These are phyloP conservation scores for Thunnus albacares DNA, from an alignment of 2,797 vertebrate species.

Conservation along the genomic window DNA sequence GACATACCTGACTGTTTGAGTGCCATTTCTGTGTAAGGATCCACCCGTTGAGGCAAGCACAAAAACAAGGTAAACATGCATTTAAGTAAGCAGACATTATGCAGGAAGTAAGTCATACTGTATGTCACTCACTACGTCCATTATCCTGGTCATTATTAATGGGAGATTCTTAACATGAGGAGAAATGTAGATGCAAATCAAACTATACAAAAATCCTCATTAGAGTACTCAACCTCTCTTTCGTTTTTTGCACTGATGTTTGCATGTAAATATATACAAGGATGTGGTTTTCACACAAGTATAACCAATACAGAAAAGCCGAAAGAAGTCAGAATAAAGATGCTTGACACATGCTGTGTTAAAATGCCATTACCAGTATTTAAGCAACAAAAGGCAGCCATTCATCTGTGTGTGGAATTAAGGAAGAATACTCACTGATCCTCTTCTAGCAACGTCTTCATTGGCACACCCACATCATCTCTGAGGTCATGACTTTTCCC, in stretches of 20 bases:
- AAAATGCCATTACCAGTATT: constrained; percentile 10
- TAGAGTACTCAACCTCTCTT: not conserved
- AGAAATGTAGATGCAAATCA: constrained; percentile 17
- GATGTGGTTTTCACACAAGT: constrained; percentile 43
- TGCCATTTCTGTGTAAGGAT: constrained; percentile 83
- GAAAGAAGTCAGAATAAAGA: not conserved
- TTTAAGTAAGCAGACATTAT: constrained; percentile 66
- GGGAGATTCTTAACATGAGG: constrained; percentile 14
- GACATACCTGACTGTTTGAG: constrained; percentile 83
- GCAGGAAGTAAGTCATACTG: constrained; percentile 52
- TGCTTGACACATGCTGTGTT: constrained; percentile 57
- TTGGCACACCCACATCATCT: constrained; percentile 74
- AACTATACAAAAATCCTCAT: constrained; percentile 1
- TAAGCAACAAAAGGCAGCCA: constrained; percentile 4
- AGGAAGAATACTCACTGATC: constrained; percentile 82
- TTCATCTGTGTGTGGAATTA: not conserved
- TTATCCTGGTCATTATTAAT: constrained; percentile 7
- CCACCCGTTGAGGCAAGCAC: constrained; percentile 70
- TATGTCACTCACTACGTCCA: constrained; percentile 27
- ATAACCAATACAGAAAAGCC: constrained; percentile 31
- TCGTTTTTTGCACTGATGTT: not conserved
- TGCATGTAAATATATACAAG: constrained; percentile 1
- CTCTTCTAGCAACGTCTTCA: constrained; percentile 79
- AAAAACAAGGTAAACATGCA: constrained; percentile 84
- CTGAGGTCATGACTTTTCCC: constrained; percentile 87